These are phyloP conservation scores for Nyctalus aviator DNA, from an alignment of 2,797 vertebrate species.

Conservation along the genomic window DNA sequence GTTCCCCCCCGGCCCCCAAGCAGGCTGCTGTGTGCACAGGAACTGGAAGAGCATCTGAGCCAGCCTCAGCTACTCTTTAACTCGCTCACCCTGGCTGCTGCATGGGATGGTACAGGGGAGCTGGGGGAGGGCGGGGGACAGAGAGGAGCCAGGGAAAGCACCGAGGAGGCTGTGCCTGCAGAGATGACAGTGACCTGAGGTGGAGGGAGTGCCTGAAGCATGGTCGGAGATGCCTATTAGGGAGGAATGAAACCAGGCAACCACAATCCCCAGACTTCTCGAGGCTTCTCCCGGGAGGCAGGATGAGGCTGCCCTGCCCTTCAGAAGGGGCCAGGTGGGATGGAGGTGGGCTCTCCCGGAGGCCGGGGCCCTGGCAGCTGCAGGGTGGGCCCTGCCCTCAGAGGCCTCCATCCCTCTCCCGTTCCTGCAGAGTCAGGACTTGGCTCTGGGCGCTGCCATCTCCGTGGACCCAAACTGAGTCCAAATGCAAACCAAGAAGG, in stretches of 20 bases:
- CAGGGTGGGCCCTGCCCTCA: not conserved
- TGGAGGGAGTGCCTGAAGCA: not conserved
- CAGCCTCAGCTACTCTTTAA: not conserved
- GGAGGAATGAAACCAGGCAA: not conserved
- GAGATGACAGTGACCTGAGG: not conserved
- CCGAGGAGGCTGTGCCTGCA: not conserved
- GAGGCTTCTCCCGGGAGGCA: not conserved
- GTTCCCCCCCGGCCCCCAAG: too few relatives aligned
- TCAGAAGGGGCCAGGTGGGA: not conserved
- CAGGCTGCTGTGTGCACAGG: not conserved
- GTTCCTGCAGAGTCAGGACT: not conserved
- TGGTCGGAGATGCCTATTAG: too few relatives aligned
- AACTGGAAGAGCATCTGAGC: not conserved
- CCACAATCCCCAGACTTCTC: not conserved
- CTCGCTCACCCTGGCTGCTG: not conserved
- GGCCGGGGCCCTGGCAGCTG: not conserved
- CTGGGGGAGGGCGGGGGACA: not conserved
- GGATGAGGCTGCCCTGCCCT: not conserved
- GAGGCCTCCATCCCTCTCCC: not conserved
- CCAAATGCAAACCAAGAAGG: slow-evolving; percentile 36
- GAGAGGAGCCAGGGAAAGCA: not conserved
- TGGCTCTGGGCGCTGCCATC: not conserved
- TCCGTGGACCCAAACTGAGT: not conserved
- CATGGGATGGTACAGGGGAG: not conserved
- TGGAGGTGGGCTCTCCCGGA: not conserved